phyloP scores from a whole-genome alignment of 2,888 invertebrate species.

The Erannis defoliaria region DNA sequence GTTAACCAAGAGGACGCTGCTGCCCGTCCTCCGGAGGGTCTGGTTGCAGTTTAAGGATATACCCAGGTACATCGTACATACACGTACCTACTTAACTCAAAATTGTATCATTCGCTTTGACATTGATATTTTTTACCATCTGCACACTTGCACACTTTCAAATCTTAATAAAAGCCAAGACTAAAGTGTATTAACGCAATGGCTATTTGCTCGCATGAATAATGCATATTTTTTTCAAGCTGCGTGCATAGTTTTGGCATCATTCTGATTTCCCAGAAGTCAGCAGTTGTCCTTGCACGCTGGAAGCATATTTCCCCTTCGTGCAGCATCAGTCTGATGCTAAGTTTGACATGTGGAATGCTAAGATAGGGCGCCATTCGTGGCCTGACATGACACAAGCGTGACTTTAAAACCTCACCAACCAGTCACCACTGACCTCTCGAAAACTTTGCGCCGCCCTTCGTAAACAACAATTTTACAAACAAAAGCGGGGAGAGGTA shows the following conservation, averaged over 20 bases:
- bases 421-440: slow-evolving; percentile 60
- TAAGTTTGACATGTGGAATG: slow-evolving; percentile 82
- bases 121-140: no score
- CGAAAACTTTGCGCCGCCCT: slow-evolving; percentile 48
- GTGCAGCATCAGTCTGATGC: slow-evolving; percentile 68
- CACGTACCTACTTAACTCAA: no score
- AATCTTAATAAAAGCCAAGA: slow-evolving; percentile 1
- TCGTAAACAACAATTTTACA: slow-evolving; percentile 37
- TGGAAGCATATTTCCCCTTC: slow-evolving; percentile 69
- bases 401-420: slow-evolving; percentile 67
- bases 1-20: no score
- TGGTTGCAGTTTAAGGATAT: no score
- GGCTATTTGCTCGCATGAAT: neutral
- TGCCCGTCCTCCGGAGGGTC: no score
- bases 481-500: slow-evolving; percentile 47
- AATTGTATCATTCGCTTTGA: no score
- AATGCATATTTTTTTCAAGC: neutral
- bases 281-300: slow-evolving; percentile 67
- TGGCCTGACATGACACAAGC: slow-evolving; percentile 72
- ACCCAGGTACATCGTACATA: no score
- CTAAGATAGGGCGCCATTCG: slow-evolving; percentile 71
- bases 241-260: neutral
- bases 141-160: no score
- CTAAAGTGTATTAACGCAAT: neutral
- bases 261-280: slow-evolving; percentile 56